Base-by-base conservation (phyloP, 2,888 invertebrate species). In the Rhyacophila evoluta region DNA sequence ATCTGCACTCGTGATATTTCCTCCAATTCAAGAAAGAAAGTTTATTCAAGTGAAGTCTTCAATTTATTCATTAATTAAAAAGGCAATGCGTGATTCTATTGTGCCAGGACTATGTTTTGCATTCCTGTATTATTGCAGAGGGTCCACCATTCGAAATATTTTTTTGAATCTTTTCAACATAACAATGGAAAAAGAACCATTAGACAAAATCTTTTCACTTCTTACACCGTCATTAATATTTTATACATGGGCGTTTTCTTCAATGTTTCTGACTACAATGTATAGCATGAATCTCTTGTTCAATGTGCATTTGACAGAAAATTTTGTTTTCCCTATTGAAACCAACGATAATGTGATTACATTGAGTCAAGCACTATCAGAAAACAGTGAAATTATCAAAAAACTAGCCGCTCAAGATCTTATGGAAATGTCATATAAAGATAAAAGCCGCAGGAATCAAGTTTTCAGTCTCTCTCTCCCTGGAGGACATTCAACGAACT, bases 401-500 rank as follows among this genome's bases (percentile, higher is more conserved):
- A 93, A 94, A 84, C 87, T 97, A 75, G 96, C 94, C 4, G 95
- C 93, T 81, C 89, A 93, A 80, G 95, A 96, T 85, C 89, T 97
- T 19, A 91, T 91, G 83, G 90, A 91, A 36, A 85, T 96, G 83
- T 90, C 94, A 0, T 90, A 92, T 84, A 92, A 92, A 84, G 92
- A 93, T 55, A 85, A 87, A 25, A 72, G 82, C 0, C 89, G 95
- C 83, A 90, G 96, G 71, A 86, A 88, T 83, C 88, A 92, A 77
- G 88, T 97, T 55, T 97, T 94, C 85, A 90, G 92, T 11, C 87
- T 96, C 0, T 95, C 95, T 33, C 92, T 94, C 84, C 96, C 95
- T 28, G 96, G 96, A 19, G 96, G 96, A 33, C 96, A 96, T 86
- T 96, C 97, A 0, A 93, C 95, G 84, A 95, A 95, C 84, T 97